These are phyloP conservation scores for Bombus waltoni DNA, from an alignment of 1,140 invertebrate species.

Conservation along the genomic window DNA sequence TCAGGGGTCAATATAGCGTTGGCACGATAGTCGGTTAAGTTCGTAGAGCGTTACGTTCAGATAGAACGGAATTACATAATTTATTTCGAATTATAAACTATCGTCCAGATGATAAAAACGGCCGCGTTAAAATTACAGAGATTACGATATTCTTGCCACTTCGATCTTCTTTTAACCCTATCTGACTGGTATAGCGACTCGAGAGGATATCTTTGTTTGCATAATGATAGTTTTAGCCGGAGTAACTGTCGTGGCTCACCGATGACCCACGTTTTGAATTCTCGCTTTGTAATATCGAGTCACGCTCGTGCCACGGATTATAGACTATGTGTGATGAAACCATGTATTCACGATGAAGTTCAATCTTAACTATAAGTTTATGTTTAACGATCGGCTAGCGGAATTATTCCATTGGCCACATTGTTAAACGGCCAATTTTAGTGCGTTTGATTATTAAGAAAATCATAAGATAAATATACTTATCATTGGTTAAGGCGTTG, in stretches of 20 bases:
- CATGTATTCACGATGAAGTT: neutral
- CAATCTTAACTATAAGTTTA: neutral
- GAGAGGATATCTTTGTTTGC: conserved; percentile 9
- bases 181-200: neutral
- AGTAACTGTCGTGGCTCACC: neutral
- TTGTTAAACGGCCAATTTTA: neutral
- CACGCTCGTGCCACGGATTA: conserved; percentile 4
- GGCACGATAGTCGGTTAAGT: too few species aligned
- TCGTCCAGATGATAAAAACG: neutral
- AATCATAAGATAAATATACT: neutral
- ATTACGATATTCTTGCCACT: neutral
- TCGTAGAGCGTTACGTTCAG: too few species aligned
- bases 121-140: neutral
- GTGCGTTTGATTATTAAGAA: neutral
- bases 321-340: neutral
- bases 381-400: neutral
- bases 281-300: conserved; percentile 1
- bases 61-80: neutral
- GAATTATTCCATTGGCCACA: neutral
- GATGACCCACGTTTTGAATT: neutral
- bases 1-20: too few species aligned
- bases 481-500: neutral
- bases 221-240: conserved; percentile 5
- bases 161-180: neutral
- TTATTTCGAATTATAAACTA: neutral